Evolutionary conservation across 2,113 vertebrate genomes (phyloP).

Genomic region (Steatornis caripensis): DNA sequence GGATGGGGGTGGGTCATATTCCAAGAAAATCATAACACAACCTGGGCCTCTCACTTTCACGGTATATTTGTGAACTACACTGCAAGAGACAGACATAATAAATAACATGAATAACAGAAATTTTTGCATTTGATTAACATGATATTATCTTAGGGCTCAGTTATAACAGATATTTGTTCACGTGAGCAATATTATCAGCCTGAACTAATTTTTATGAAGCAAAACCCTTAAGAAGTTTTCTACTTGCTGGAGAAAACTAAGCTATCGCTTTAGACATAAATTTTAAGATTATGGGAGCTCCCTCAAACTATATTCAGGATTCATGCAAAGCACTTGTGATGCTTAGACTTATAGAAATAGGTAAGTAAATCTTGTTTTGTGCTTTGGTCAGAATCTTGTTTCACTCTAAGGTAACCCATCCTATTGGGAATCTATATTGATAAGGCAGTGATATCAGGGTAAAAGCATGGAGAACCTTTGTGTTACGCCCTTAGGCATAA

Average conservation of each 20-base stretch:
- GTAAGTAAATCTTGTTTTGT: not conserved
- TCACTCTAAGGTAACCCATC: not conserved
- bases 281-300: not conserved
- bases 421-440: not conserved
- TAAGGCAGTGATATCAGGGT: not conserved
- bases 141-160: not conserved
- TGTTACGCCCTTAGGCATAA: not conserved
- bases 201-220: not conserved
- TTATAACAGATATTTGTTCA: not conserved
- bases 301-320: not conserved
- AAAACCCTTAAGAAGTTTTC: not conserved
- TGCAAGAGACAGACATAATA: not conserved
- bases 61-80: not conserved
- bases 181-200: not conserved
- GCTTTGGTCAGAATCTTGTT: not conserved
- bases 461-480: not conserved
- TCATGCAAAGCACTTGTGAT: not conserved
- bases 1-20: not conserved
- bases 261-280: not conserved
- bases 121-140: not conserved
- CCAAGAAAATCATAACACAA: not conserved
- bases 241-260: not conserved
- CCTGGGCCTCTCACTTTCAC: not conserved
- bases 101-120: not conserved
- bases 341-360: not conserved